Evolutionary conservation across 2,797 vertebrate species (phyloP).

Genomic region (Adelosebastes latens): DNA sequence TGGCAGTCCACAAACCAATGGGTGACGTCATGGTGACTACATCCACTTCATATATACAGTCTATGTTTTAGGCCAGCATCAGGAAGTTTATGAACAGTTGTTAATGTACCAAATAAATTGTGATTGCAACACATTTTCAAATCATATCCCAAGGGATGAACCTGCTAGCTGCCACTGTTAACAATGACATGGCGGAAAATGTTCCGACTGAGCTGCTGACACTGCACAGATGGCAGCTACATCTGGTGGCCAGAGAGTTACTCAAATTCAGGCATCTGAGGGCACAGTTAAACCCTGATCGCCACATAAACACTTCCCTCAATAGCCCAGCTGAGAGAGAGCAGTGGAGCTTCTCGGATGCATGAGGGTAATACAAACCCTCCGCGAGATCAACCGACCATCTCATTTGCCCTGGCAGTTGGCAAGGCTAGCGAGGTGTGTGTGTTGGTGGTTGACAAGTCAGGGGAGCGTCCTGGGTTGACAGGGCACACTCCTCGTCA

Average conservation of each 20-base stretch:
- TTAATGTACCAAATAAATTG: not conserved
- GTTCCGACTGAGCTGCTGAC: slow-evolving; percentile 17
- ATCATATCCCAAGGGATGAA: not conserved
- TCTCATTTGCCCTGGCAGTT: slow-evolving; percentile 72
- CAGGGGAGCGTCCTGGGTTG: slow-evolving; percentile 51
- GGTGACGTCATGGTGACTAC: no score
- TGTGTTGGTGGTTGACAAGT: slow-evolving; percentile 58
- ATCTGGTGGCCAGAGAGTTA: slow-evolving; percentile 27
- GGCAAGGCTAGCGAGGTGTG: slow-evolving; percentile 56
- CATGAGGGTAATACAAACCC: slow-evolving; percentile 62
- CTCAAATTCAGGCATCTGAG: slow-evolving; percentile 35
- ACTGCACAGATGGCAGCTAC: slow-evolving; percentile 29
- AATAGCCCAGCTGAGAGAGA: slow-evolving; percentile 62
- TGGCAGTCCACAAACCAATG: no score
- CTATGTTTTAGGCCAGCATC: not conserved
- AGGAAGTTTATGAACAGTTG: not conserved
- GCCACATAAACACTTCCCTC: slow-evolving; percentile 72
- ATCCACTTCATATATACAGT: no score
- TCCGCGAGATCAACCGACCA: slow-evolving; percentile 59
- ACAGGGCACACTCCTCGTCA: slow-evolving; percentile 49
- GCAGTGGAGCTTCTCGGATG: slow-evolving; percentile 43
- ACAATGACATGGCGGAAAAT: slow-evolving; percentile 19
- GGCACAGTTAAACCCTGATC: slow-evolving; percentile 43
- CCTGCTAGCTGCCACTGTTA: not conserved
- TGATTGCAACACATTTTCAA: not conserved